Base-by-base conservation (phyloP, 2,113 vertebrate species). In the Sprattus sprattus region DNA sequence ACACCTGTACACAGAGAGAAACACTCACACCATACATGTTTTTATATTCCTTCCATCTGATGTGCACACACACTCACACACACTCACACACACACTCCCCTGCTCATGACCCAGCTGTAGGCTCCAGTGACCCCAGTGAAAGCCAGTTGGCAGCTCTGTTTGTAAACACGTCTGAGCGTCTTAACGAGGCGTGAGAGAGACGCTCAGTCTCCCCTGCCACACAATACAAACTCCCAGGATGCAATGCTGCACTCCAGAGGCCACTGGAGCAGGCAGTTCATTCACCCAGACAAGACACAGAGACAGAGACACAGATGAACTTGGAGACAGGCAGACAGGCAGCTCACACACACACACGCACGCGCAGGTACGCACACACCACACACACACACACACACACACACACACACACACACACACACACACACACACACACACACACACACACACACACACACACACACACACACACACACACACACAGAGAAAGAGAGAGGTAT, bases 341-440 rank as follows among this genome's bases (percentile, higher is more conserved):
- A 80, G n/a, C n/a, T n/a, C 82, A 71, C 82, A 49, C 78, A 71
- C 54, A 64, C 3, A 22, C 85, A 85, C 54, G 45, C 39, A 49
- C 32, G 71, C 52, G 80, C 89, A 71, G 78, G 60, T 78, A 46
- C 50, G 57, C 54, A 54, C 0, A 11, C 85, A 84, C 2, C 57
- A 47, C 15, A 25, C 85, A 82, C 84, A 49, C 87, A 75, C 44
- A 67, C 85, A 60, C 9, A 45, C 32, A 75, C 15, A 88, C 28
- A 15, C 49, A 83, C 11, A 16, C 32, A 10, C 49, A 54, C 3
- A 10, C 13, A 28, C 49, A 46, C 15, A 18, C 82, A 83, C 82
- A 45, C 82, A 60, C 82, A 8, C 11, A 52, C 83, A 1, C 81
- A 49, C 20, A 67, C 64, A 80, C 86, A 89, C 75, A 86, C 25